Evolutionary conservation across 92 coral and sea anemone species (phyloP), one percentile per base, ranked within the genome.

Genomic region (Zoanthus gigantus): DNA sequence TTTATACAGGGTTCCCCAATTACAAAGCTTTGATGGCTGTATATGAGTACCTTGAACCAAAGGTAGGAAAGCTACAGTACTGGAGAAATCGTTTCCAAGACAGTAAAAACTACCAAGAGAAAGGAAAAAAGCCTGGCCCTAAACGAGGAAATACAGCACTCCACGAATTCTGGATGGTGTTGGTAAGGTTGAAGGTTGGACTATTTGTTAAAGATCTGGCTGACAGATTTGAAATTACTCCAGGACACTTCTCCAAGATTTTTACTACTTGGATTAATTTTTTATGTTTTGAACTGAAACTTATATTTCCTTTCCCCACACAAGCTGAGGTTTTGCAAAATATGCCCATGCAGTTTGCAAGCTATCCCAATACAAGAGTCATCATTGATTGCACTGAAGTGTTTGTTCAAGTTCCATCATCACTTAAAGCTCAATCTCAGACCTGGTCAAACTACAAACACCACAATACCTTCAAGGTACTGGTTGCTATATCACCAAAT

Each of bases 111-210:
- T 37, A 37, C 42, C 29, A 15, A 15, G 18, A 61, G 15, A 87
- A 82, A 65, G 89, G 77, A 78, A 88, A 72, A 7, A 87, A 79
- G 86, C 91, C 94, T 71, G 92, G 90, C 73, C 87, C 87, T 9
- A 83, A 83, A 45, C 45, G 87, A 71, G 66, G 37, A 13, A 15
- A 61, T 10, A 66, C 56, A 37, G 56, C 17, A 30, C 14, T 83
- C 18, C 50, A 44, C 11, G 79, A 83, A 15, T 31, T 83, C 37
- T 83, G 71, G 56, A 66, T 83, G 77, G 87, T 69, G 29, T 17
- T 83, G 45, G 11, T 83, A 11, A 69, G 79, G 18, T 50, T 81
- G 28, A 81, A 81, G 54, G 79, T 48, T 66, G 87, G 79, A 17
- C 78, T 83, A 9, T 83, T 83, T 32, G 77, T 83, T 31, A 68